A percentile compares a stretch with the other conserved stretches of the same genome.
Evolutionary conservation across 1,140 invertebrate species (phyloP).

Genomic region (Aphelenchoides besseyi): DNA sequence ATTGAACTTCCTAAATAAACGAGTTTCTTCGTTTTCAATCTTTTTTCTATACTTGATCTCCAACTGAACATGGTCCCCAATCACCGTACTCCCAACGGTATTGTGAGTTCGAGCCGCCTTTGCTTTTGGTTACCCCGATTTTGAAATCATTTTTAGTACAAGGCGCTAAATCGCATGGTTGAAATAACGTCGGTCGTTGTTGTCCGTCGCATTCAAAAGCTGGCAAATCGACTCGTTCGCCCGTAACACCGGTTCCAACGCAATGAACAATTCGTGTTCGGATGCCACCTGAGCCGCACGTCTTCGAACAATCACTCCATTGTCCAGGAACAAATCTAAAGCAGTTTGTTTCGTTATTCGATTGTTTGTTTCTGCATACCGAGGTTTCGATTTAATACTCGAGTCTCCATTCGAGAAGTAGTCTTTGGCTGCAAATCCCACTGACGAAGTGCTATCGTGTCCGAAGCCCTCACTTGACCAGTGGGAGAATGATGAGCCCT

Average conservation of each 20-base stretch:
- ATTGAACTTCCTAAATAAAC: constrained; percentile 20
- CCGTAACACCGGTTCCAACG: constrained; percentile 60
- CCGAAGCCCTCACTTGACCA: constrained; percentile 25
- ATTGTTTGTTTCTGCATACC: no score
- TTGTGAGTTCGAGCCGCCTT: neutral
- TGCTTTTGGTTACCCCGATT: constrained; percentile 21
- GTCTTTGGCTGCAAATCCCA: constrained; percentile 16
- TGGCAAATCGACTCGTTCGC: constrained; percentile 45
- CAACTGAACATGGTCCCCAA: constrained; percentile 72
- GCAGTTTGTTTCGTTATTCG: no score
- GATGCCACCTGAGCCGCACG: constrained; percentile 69
- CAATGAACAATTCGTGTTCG: constrained; percentile 74
- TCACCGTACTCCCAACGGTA: constrained; percentile 65
- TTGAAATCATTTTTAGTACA: constrained; percentile 29
- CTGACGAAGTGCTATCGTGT: neutral
- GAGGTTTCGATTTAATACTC: constrained; percentile 28
- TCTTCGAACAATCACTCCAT: constrained; percentile 77
- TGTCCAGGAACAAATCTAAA: constrained; percentile 68
- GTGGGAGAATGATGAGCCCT: constrained; percentile 24
- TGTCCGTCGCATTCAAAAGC: constrained; percentile 57
- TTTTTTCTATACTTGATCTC: neutral
- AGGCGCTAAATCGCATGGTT: constrained; percentile 49
- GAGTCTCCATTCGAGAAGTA: neutral
- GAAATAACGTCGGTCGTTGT: constrained; percentile 46
- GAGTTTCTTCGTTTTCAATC: constrained; percentile 13